Percentiles rank a stretch among this genome's conserved stretches.
These are phyloP conservation scores for Cosmopolites sordidus DNA, from an alignment of 2,888 invertebrate species.

Conservation along the genomic window DNA sequence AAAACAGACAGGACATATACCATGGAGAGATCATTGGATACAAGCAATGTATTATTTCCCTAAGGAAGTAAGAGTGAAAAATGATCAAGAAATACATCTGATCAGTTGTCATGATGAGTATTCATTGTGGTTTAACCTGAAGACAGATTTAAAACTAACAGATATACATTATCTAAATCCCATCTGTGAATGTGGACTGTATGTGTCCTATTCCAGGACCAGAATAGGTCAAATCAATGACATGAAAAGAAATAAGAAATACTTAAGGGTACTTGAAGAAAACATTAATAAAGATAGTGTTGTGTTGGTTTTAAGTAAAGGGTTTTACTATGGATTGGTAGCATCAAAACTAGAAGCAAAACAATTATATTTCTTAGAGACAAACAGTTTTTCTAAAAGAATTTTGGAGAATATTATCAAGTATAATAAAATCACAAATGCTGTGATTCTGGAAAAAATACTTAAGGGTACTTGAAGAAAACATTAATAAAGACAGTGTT, in stretches of 20 bases:
- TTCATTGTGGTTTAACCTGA: conserved; percentile 84
- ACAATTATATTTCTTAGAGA: conserved; percentile 65
- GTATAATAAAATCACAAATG: conserved; percentile 62
- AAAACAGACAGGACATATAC: conserved; percentile 52
- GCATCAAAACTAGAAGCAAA: conserved; percentile 72
- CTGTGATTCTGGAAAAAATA: conserved; percentile 66
- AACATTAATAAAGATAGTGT: conserved; percentile 56
- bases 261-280: conserved; percentile 59
- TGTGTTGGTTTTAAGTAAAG: conserved; percentile 77
- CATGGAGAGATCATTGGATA: conserved; percentile 99
- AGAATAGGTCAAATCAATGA: conserved; percentile 87
- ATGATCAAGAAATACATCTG: conserved; percentile 59
- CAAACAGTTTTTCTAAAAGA: conserved; percentile 58
- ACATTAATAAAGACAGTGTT: conserved; percentile 55
- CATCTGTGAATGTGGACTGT: conserved; percentile 74
- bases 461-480: conserved; percentile 58
- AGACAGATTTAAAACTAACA: conserved; percentile 42
- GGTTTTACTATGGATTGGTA: conserved; percentile 71
- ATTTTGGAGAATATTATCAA: conserved; percentile 62
- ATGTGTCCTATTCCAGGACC: conserved; percentile 62
- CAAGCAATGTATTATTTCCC: conserved; percentile 91
- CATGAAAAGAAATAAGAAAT: conserved; percentile 60
- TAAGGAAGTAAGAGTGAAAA: conserved; percentile 54
- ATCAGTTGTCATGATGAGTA: conserved; percentile 86
- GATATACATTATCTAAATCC: conserved; percentile 51